Evolutionary conservation across 2,797 vertebrate genomes (phyloP), one percentile per base, ranked within the genome.

Genomic region (Notolepis coatsorum): DNA sequence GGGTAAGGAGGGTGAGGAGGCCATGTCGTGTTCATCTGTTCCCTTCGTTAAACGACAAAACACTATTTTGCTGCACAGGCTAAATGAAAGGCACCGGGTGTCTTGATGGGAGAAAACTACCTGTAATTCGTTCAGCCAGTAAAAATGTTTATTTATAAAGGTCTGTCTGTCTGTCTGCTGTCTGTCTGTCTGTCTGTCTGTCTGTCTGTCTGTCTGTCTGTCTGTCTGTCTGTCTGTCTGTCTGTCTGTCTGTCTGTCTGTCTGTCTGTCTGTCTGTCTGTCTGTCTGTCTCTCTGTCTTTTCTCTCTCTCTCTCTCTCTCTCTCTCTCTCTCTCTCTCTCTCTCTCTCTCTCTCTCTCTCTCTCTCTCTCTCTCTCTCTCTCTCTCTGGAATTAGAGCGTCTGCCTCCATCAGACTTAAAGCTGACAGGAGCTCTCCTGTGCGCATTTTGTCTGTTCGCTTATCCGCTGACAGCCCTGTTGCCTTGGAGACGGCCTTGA

Each of bases 401-500:
- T 70, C 65, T 12, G 68, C 49, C 74, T 80, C 81, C 64, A 65
- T 61, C 69, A 49, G 70, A 59, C 71, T 54, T 74, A 75, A 61
- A 68, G 67, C 84, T 90, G 90, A 89, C 87, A 84, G 87, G 72
- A 82, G 71, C 82, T 86, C 89, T 87, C 85, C 69, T 62, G 88
- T 70, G 84, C 66, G 57, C 64, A 65, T 80, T 90, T 85, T 86
- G 82, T 86, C 84, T 65, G 76, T 67, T 59, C 59, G 21, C 79
- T 79, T 83, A 77, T 78, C 67, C 15, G 53, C 84, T 78, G 82
- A 87, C 85, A 77, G 84, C 54, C 39, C 59, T 81, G 91, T 92
- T 91, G 92, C 92, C 83, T n/a, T 88, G 87, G 90, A 91, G 89
- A 93, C 89, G 65, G 71, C 20, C 80, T 66, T 72, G 69, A 87